Percentiles rank a stretch among this genome's conserved stretches.
These are phyloP conservation scores for Cyrtorhinus lividipennis DNA, from an alignment of 1,140 invertebrate species.

Conservation along the genomic window DNA sequence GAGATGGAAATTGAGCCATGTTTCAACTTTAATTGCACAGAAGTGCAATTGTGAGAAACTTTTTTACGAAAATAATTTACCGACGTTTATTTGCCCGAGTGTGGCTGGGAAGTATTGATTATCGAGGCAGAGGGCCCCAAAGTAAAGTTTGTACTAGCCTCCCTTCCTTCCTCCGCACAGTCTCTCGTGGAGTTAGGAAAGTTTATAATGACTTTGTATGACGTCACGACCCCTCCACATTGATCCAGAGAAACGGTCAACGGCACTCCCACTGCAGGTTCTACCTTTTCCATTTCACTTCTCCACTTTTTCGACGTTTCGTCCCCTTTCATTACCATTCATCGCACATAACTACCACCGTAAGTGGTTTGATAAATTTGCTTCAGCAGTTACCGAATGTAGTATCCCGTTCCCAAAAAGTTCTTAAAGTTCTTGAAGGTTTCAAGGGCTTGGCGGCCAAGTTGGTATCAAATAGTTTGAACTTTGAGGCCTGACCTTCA, in stretches of 20 bases:
- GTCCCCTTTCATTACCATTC: no score
- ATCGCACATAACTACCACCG: no score
- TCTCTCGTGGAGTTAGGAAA: constrained; percentile 12
- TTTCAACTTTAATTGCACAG: no score
- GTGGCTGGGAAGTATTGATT: constrained; percentile 14
- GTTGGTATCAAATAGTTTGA: neutral
- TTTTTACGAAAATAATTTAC: neutral
- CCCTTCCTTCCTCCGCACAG: neutral
- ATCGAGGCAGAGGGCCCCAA: constrained; percentile 13
- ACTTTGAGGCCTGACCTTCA: neutral
- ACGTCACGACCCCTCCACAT: constrained; percentile 12
- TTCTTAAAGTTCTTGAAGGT: neutral
- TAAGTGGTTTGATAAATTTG: no score
- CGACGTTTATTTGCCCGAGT: constrained; percentile 5
- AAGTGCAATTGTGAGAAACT: no score
- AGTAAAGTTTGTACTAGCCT: constrained; percentile 16
- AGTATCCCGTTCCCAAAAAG: neutral
- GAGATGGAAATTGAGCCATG: no score
- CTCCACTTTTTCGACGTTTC: neutral
- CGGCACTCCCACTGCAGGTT: neutral
- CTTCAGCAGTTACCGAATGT: neutral
- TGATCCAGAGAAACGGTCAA: constrained; percentile 16
- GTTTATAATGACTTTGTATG: constrained; percentile 17
- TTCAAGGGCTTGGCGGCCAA: neutral
- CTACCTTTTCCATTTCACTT: constrained; percentile 1